Base-by-base conservation (phyloP, 1,140 invertebrate genomes). In the Cherax destructor region DNA sequence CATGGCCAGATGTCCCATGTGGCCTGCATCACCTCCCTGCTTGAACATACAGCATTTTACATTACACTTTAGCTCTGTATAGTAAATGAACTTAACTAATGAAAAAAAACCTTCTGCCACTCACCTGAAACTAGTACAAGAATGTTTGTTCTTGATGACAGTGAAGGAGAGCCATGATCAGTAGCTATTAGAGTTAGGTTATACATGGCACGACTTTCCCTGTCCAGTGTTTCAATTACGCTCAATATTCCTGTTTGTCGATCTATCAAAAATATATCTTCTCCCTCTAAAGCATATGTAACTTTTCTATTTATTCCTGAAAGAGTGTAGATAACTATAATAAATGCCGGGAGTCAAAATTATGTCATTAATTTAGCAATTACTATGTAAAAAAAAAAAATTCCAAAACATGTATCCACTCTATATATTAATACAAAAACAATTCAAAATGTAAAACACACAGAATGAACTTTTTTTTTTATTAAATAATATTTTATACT, bases 121-220 rank as follows among this genome's bases (percentile, higher is more conserved):
- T 80, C 74, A 93, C 93, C 93, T 50, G 85, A 91, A n/a, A 95
- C 93, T 24, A 94, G 86, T 13, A 95, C 94, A 24, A 94, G 91
- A 41, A 95, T 92, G 30, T 93, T 93, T 1, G 96, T 95, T 1
- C 95, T 94, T 50, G 95, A 95, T 13, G 95, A 96, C 47, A 97
- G 93, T 81, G 96, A 96, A 1, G 97, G 97, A 0, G 95, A 95
- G 0, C 98, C 98, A 88, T 96, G 96, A 95, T 99, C 98, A 13
- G 95, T 94, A 0, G 98, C 98, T 93, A 91, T 92, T 21, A 94
- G 85, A 1, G 96, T 96, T 4, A 99, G 95, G 94, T 98, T 97
- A 94, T 98, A 99, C 94, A 97, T 96, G 0, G 97, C 96, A 93
- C 96, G 96, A 4, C 96, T 96, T 95, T 99, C 98, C 74, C 98